phyloP scores from a whole-genome alignment of 2,888 invertebrate species.

The Erebia ligea region DNA sequence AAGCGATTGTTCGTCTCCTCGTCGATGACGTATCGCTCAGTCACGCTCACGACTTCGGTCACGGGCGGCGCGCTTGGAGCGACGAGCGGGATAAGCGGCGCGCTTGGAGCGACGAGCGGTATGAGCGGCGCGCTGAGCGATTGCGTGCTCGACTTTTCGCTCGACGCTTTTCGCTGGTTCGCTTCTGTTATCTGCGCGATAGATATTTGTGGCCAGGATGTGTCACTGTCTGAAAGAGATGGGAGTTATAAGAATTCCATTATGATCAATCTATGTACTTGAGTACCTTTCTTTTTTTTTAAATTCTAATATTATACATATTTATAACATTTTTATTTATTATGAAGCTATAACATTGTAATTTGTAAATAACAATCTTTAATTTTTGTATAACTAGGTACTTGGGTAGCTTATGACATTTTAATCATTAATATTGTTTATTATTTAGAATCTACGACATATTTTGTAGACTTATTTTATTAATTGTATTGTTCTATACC shows the following conservation, averaged over 20 bases:
- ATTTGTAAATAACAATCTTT: too few species aligned
- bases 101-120: slow-evolving; percentile 45
- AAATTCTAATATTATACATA: too few species aligned
- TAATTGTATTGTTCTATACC: too few species aligned
- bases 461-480: too few species aligned
- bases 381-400: too few species aligned
- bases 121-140: slow-evolving; percentile 49
- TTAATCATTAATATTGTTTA: too few species aligned
- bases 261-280: too few species aligned
- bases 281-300: too few species aligned
- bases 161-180: slow-evolving; percentile 70
- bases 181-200: slow-evolving; percentile 74
- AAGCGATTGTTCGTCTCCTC: slow-evolving; percentile 50
- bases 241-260: neutral
- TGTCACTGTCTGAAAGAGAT: slow-evolving; percentile 60
- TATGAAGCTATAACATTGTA: too few species aligned
- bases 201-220: slow-evolving; percentile 75
- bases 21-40: slow-evolving; percentile 53
- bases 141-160: slow-evolving; percentile 64
- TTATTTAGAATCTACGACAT: too few species aligned
- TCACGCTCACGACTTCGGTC: slow-evolving; percentile 53
- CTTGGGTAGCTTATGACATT: too few species aligned
- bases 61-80: slow-evolving; percentile 59
- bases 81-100: slow-evolving; percentile 29
- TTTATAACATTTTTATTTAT: too few species aligned